Conservation (phyloP, 2,113 vertebrate species). For the Gobius niger region DNA sequence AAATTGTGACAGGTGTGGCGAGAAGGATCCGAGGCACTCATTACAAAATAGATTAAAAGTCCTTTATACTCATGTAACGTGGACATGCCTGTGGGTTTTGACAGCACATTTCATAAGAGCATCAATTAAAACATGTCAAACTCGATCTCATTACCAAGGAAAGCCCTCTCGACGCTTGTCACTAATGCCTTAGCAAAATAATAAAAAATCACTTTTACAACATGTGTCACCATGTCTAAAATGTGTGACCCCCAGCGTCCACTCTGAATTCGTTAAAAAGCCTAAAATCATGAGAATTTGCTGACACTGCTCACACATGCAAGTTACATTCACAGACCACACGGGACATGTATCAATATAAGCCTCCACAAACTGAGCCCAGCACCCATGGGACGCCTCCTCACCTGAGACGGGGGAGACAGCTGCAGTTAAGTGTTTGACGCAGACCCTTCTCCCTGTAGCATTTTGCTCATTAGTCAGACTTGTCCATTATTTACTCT, state of each 20-base stretch:
- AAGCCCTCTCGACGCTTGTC: too few species aligned
- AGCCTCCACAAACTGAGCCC: slow-evolving; percentile 23
- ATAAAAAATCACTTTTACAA: neutral
- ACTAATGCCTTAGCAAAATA: too few species aligned
- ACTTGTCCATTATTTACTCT: neutral
- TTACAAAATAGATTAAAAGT: too few species aligned
- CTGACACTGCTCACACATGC: slow-evolving; percentile 12
- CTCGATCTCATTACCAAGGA: too few species aligned
- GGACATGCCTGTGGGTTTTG: too few species aligned
- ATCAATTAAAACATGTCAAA: too few species aligned
- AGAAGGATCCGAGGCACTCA: too few species aligned
- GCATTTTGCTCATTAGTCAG: slow-evolving; percentile 4
- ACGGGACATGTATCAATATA: slow-evolving; percentile 25
- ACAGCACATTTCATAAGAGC: too few species aligned
- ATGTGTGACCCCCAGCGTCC: neutral
- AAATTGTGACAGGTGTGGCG: too few species aligned
- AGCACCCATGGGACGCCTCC: slow-evolving; percentile 21
- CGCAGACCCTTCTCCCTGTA: slow-evolving; percentile 12
- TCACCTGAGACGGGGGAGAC: slow-evolving; percentile 27
- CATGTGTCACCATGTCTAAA: neutral
- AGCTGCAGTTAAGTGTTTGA: slow-evolving; percentile 31
- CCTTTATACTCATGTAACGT: too few species aligned
- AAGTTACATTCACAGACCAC: slow-evolving; percentile 10
- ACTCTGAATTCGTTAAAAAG: neutral
- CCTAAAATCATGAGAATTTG: slow-evolving; percentile 3